A percentile compares a stretch with the other conserved stretches of the same genome.
Evolutionary conservation across 2,113 vertebrate species (phyloP).

Genomic region (Macrotus californicus): DNA sequence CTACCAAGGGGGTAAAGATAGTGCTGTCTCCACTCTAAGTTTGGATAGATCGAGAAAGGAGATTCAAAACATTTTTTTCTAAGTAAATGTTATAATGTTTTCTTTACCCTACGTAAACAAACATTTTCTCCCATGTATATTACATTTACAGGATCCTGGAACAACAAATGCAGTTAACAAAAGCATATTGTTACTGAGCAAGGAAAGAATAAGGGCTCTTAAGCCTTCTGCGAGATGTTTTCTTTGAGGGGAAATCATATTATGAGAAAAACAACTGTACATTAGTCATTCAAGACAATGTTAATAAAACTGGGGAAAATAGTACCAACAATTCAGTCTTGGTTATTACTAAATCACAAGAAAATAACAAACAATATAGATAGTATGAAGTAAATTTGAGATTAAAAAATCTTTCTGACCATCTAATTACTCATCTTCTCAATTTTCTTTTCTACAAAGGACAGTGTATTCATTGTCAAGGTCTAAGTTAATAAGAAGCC

Average conservation of each 20-base stretch:
- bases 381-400: not conserved
- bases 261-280: conserved; percentile 10
- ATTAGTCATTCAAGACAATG: conserved; percentile 29
- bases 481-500: not conserved
- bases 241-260: conserved; percentile 31
- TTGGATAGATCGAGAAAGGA: not conserved
- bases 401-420: not conserved
- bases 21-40: not conserved
- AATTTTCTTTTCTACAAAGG: not conserved
- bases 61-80: not conserved
- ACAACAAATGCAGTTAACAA: conserved; percentile 28
- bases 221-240: not conserved
- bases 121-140: conserved; percentile 36
- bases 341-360: not conserved
- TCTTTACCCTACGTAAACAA: conserved; percentile 46
- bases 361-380: not conserved
- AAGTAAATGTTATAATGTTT: not conserved
- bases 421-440: not conserved
- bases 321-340: not conserved
- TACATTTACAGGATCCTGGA: conserved; percentile 21
- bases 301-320: not conserved
- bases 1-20: not conserved
- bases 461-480: not conserved
- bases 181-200: conserved; percentile 36
- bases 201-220: conserved; percentile 42